A percentile compares a stretch with the other conserved stretches of the same genome.
phyloP scores from a whole-genome alignment of 2,113 vertebrate species.

The Neogobius melanostomus region DNA sequence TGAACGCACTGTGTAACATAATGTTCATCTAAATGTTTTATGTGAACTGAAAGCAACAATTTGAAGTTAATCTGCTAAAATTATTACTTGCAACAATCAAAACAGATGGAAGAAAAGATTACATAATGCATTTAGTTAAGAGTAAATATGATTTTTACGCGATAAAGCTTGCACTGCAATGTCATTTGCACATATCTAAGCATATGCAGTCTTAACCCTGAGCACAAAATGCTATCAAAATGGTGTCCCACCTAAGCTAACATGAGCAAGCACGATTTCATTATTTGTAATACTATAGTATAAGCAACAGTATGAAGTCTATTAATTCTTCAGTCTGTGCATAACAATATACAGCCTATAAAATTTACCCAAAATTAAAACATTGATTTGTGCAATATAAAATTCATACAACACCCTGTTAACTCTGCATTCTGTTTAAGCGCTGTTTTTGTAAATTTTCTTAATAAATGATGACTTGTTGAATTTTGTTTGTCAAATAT shows the following conservation, averaged over 20 bases:
- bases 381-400: neutral
- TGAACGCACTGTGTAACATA: neutral
- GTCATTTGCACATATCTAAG: neutral
- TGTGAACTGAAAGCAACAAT: neutral
- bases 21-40: neutral
- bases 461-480: constrained; percentile 75
- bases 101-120: neutral
- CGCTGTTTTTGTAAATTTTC: constrained; percentile 76
- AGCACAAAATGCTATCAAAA: neutral
- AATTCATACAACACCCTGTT: constrained; percentile 14
- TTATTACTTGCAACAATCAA: neutral
- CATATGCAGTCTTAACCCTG: neutral
- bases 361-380: no score
- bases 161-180: neutral
- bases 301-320: no score
- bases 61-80: neutral
- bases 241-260: neutral
- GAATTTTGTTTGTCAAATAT: constrained; percentile 14
- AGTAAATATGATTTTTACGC: neutral
- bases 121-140: neutral
- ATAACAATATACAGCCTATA: no score
- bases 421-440: constrained; percentile 54
- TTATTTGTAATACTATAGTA: neutral
- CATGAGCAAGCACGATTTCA: neutral
- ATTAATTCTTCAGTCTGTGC: no score